Evolutionary conservation across 2,888 invertebrate genomes (phyloP), one percentile per base, ranked within the genome.

Genomic region (Brenthis ino): DNA sequence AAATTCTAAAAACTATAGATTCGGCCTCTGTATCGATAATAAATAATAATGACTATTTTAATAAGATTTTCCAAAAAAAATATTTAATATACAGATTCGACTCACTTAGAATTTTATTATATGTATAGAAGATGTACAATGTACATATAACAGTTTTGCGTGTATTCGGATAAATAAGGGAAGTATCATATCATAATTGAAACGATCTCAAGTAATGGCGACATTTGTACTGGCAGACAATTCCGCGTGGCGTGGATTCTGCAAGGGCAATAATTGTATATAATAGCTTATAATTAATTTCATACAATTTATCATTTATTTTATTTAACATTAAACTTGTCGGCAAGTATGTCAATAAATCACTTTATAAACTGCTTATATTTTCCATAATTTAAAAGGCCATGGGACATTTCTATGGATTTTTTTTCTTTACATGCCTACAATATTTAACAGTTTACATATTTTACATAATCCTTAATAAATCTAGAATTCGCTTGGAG

Each of bases 201-300:
- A 60, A 60, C 50, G n/a, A 48, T 28, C 28, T 28, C 16, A 50
- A 50, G 50, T 16, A 4, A n/a, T 50, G n/a, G 50, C 50, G 28
- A 13, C 50, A 28, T 16, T 33, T n/a, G 14, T 20, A 58, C 11
- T 48, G 6, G 28, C 60, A 60, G n/a, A 4, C 28, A 12, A 60
- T 60, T 60, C 58, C 60, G 60, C 60, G 50, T 60, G 48, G 12
- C 50, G 37, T 43, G 11, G 37, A 43, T 43, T 43, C 37, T 43
- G 11, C 37, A 43, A 43, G 37, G 37, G 37, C 37, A 43, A 43
- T 43, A 8, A 43, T 43, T 50, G 0, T 60, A 33, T 60, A 60
- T 60, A 50, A 60, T 60, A 50, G 28, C 14, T 60, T 48, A 33
- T 50, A 60, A 33, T 50, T 33, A 60, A 60, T 50, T 33, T 60